Percentiles rank a stretch among this genome's conserved stretches.
phyloP scores from a whole-genome alignment of 2,888 invertebrate species.

The Apodemia duryi region DNA sequence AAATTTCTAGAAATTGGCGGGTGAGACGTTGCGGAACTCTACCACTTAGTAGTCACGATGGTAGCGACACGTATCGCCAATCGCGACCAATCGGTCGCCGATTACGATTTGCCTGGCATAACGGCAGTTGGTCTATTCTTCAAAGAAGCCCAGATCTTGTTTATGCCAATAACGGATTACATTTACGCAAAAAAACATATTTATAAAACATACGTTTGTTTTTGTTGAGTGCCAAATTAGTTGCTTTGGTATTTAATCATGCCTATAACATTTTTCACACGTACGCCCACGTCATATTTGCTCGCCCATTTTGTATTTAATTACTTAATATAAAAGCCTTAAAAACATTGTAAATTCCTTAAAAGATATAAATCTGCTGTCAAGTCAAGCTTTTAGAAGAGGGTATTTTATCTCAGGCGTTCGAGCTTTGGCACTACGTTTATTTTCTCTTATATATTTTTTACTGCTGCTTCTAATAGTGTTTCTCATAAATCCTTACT shows the following conservation, averaged over 20 bases:
- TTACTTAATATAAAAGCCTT: background rate
- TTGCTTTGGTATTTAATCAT: background rate
- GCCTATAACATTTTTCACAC: too few relatives aligned
- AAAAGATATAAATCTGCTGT: background rate
- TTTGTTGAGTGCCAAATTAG: background rate
- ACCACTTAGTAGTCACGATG: too few relatives aligned
- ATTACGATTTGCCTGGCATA: too few relatives aligned
- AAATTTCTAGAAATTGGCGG: too few relatives aligned
- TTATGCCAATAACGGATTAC: too few relatives aligned
- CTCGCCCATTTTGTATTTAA: background rate
- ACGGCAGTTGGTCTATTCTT: too few relatives aligned
- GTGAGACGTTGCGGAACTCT: too few relatives aligned
- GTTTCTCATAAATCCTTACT: background rate
- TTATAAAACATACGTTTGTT: too few relatives aligned
- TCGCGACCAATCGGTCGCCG: too few relatives aligned
- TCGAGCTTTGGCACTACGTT: background rate
- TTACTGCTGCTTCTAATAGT: background rate
- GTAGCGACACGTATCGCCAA: too few relatives aligned
- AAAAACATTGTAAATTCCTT: slow-evolving; percentile 3
- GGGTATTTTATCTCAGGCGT: background rate
- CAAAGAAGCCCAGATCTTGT: too few relatives aligned
- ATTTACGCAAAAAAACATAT: too few relatives aligned
- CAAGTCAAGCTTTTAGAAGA: background rate
- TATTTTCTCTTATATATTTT: slow-evolving; percentile 2
- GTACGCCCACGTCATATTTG: background rate